phyloP scores from a whole-genome alignment of 1,140 invertebrate genomes.

The Ostrea edulis region DNA sequence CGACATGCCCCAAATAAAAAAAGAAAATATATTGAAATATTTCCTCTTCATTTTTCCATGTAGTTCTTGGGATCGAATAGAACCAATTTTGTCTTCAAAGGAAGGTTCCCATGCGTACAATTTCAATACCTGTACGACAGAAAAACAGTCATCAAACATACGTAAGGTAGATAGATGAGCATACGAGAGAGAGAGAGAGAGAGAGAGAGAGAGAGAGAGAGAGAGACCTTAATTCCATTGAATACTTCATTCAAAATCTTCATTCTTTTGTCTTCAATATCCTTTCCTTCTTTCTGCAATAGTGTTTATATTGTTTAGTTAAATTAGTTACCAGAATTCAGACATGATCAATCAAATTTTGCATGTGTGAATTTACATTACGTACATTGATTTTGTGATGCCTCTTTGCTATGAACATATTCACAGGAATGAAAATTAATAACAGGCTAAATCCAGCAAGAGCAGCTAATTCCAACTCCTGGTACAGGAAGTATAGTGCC shows the following conservation, averaged over 20 bases:
- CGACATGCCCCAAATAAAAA: background rate
- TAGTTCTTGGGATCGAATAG: background rate
- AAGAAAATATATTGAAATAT: background rate
- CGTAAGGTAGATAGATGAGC: background rate
- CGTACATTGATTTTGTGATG: constrained; percentile 29
- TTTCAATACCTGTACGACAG: constrained; percentile 12
- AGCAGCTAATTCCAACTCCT: background rate
- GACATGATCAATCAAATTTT: background rate
- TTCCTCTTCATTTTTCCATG: background rate
- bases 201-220: background rate
- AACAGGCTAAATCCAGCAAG: background rate
- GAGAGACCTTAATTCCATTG: background rate
- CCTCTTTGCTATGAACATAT: background rate
- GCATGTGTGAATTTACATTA: background rate
- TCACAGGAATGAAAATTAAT: background rate
- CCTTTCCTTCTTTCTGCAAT: background rate
- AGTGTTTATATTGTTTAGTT: background rate
- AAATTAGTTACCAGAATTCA: background rate
- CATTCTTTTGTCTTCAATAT: constrained; percentile 10
- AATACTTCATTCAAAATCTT: constrained; percentile 14
- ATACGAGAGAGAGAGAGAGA: background rate
- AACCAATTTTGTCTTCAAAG: constrained; percentile 17
- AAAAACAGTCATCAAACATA: background rate
- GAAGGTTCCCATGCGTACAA: constrained; percentile 22
- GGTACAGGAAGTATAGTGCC: background rate